Conservation (phyloP, 2,888 invertebrate species). For the Sarcophaga caerulescens region DNA sequence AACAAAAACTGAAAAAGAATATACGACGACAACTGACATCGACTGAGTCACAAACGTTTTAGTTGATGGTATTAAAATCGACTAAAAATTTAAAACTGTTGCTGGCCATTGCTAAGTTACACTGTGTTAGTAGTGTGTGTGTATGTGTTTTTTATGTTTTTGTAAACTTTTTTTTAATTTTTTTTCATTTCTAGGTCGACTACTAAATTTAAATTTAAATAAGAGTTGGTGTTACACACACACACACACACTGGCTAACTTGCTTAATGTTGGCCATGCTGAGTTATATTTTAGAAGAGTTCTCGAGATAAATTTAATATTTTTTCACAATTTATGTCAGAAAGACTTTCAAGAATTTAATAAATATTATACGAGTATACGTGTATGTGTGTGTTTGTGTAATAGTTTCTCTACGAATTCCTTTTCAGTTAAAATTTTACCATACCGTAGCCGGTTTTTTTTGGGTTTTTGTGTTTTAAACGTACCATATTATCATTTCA, state of each 20-base stretch:
- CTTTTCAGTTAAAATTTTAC: not conserved
- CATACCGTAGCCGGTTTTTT: not conserved
- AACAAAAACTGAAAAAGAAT: not conserved
- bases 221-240: not conserved
- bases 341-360: not conserved
- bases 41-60: not conserved
- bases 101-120: conserved; percentile 32
- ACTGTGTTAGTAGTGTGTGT: not conserved
- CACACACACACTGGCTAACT: not conserved
- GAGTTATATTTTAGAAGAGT: not conserved
- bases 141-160: too few species aligned
- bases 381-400: not conserved
- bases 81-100: conserved; percentile 6
- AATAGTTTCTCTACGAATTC: not conserved
- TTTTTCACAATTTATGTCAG: not conserved
- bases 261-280: not conserved
- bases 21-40: not conserved
- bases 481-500: too few species aligned
- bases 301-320: not conserved
- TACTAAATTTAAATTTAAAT: conserved; percentile 8
- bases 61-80: not conserved
- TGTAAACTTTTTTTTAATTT: not conserved
- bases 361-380: not conserved
- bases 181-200: conserved; percentile 20
- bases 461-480: not conserved